Percentiles rank a stretch among this genome's conserved stretches.
Evolutionary conservation across 2,888 invertebrate species (phyloP).

Genomic region (Carcina quercana): DNA sequence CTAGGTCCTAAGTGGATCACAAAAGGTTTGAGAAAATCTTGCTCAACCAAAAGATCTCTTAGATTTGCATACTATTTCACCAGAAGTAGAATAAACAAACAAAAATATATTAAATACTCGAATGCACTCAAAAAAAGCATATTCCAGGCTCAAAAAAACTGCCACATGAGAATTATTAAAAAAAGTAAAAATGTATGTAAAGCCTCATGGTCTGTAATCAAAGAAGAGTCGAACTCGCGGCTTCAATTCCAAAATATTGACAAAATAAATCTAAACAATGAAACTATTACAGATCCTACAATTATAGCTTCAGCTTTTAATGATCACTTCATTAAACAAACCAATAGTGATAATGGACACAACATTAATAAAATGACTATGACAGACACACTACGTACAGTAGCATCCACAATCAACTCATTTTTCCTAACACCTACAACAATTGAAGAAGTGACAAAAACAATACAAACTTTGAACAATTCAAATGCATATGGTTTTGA

Average conservation of each 20-base stretch:
- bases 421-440: neutral
- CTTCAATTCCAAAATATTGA: neutral
- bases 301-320: constrained; percentile 2
- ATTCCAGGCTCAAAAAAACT: neutral
- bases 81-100: neutral
- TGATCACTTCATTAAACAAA: constrained; percentile 1
- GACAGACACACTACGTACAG: neutral
- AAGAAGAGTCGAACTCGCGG: neutral
- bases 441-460: neutral
- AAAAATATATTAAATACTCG: neutral
- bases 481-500: constrained; percentile 5
- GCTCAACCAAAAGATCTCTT: neutral
- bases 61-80: neutral
- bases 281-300: neutral
- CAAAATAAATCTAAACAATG: neutral
- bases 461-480: constrained; percentile 1
- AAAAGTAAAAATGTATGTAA: constrained; percentile 1
- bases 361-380: neutral
- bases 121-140: neutral
- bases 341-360: neutral
- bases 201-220: constrained; percentile 4
- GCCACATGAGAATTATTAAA: neutral
- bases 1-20: neutral
- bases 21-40: neutral
- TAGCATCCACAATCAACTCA: neutral